Evolutionary conservation across 2,113 vertebrate genomes (phyloP), one percentile per base, ranked within the genome.

Genomic region (Plotosus lineatus): DNA sequence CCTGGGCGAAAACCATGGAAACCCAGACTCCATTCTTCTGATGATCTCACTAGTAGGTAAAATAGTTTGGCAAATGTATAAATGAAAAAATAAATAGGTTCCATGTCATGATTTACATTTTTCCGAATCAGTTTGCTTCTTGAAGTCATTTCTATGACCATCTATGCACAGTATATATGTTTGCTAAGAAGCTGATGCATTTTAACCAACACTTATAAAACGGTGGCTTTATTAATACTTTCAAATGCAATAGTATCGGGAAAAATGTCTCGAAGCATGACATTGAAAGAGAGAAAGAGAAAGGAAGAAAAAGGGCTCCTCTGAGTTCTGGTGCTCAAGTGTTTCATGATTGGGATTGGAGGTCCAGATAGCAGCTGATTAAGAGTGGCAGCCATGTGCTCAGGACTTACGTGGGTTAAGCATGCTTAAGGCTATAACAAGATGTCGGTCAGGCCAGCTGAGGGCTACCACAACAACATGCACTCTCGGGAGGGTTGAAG

Each of bases 401-500:
- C 89, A 88, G 90, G 91, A 92, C 91, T 93, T 93, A 92, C 90
- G 89, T 61, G 21, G 78, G 68, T 89, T 93, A 93, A 94, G 91
- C 92, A 87, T 92, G 92, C 92, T 93, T 93, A 94, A 88, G 91
- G 92, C 91, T 94, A 92, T 93, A 94, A 92, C 91, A 93, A 93
- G 92, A 93, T 93, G 90, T 92, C 91, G 90, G 91, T 92, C 91
- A 92, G 90, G 90, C 90, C 90, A 90, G 90, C 88, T 88, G 85
- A 88, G 88, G 88, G 89, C 88, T 90, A 89, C 88, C 89, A 85
- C 89, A 88, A 88, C 88, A 85, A 88, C 87, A 82, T 86, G 90
- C 87, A 85, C 76, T 85, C 58, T 82, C n/a, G n/a, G 55, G 85
- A 87, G 89, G 85, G 77, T 26, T 87, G 87, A 88, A 86, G 90